A percentile compares a stretch with the other conserved stretches of the same genome.
Evolutionary conservation across 2,113 vertebrate species (phyloP).

Genomic region (Melierax canorus): DNA sequence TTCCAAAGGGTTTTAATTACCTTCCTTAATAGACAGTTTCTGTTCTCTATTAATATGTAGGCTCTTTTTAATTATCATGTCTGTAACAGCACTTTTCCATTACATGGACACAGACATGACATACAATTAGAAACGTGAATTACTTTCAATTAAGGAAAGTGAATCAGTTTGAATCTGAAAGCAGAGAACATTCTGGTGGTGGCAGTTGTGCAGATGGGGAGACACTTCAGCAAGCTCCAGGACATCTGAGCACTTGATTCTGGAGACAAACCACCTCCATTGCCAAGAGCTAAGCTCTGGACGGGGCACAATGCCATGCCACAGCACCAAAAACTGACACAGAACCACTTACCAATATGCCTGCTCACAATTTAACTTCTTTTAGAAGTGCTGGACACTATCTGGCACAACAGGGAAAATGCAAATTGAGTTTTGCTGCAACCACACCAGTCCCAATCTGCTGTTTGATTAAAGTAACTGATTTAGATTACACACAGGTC

Average conservation of each 20-base stretch:
- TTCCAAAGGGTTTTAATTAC: not conserved
- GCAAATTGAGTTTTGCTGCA: not conserved
- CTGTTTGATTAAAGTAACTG: not conserved
- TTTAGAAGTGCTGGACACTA: not conserved
- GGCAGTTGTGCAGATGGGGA: not conserved
- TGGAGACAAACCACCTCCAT: not conserved
- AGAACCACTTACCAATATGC: not conserved
- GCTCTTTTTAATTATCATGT: not conserved
- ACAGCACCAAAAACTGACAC: not conserved
- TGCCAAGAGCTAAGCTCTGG: not conserved
- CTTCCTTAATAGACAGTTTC: not conserved
- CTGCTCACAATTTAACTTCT: not conserved
- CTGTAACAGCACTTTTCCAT: not conserved
- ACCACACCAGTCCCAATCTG: not conserved
- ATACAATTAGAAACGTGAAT: slow-evolving; percentile 13
- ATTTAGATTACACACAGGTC: not conserved
- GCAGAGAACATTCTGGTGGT: not conserved
- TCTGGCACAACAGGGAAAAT: not conserved
- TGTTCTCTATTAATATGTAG: not conserved
- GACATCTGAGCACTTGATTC: not conserved
- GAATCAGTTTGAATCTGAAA: not conserved
- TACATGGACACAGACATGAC: not conserved
- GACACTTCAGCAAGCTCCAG: not conserved
- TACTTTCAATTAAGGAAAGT: not conserved
- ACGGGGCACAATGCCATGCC: not conserved